These are phyloP conservation scores for Leptocoma aspasia DNA, from an alignment of 2,113 vertebrate genomes.

Conservation along the genomic window DNA sequence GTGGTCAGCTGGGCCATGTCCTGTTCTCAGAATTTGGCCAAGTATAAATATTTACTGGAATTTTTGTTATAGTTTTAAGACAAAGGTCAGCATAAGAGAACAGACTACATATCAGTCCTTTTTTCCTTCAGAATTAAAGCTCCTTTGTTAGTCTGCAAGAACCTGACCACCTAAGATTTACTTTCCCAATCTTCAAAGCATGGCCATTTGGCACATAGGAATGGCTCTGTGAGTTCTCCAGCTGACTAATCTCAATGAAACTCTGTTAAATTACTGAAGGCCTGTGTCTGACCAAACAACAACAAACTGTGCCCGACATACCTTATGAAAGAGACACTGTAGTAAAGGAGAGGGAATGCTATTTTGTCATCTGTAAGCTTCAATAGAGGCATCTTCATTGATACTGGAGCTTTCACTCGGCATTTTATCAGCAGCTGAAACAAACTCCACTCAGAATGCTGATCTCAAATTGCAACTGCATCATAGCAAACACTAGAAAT, in stretches of 20 bases:
- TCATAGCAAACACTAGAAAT: neutral
- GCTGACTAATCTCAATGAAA: constrained; percentile 31
- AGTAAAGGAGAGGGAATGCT: neutral
- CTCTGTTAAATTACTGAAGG: neutral
- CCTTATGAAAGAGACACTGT: neutral
- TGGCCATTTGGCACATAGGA: constrained; percentile 1
- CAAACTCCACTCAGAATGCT: neutral
- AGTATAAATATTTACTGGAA: neutral
- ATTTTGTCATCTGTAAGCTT: neutral
- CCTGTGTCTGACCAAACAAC: neutral
- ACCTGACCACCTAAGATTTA: neutral
- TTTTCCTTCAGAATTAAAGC: neutral
- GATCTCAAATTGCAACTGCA: neutral
- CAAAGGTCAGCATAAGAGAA: neutral
- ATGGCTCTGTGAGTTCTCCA: neutral
- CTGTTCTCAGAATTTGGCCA: neutral
- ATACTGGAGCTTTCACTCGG: neutral
- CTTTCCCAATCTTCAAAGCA: constrained; percentile 39
- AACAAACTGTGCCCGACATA: neutral
- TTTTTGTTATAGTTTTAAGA: neutral
- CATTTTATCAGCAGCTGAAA: neutral
- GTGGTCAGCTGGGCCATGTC: neutral
- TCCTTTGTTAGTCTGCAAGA: constrained; percentile 14
- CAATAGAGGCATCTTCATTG: neutral
- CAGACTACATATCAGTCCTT: neutral